These are phyloP conservation scores for Pipistrellus nathusii DNA, from an alignment of 2,797 vertebrate genomes.

Conservation along the genomic window DNA sequence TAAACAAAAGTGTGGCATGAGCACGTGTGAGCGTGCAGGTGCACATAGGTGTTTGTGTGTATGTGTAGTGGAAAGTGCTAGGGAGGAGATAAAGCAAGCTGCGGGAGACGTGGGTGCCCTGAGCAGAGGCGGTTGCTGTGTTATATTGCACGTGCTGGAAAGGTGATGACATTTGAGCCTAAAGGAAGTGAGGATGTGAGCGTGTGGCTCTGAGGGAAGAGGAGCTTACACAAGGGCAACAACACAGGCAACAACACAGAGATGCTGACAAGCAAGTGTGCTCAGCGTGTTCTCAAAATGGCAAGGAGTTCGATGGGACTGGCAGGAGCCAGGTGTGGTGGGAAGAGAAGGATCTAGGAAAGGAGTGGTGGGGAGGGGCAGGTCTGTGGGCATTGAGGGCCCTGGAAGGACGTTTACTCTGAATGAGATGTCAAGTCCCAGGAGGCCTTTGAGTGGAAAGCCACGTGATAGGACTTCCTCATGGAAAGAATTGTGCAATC, in stretches of 20 bases:
- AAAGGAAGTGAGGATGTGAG: neutral
- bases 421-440: neutral
- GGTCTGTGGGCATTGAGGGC: neutral
- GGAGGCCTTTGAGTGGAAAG: neutral
- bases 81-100: neutral
- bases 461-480: neutral
- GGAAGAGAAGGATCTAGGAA: neutral
- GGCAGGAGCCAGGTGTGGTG: neutral
- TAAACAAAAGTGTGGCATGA: neutral
- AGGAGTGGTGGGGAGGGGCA: neutral
- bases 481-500: neutral
- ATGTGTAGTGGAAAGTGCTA: neutral
- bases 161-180: neutral
- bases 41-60: neutral
- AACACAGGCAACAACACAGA: neutral
- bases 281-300: neutral
- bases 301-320: neutral
- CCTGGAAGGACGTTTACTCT: neutral
- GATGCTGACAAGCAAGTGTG: neutral
- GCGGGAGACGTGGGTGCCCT: fast-evolving
- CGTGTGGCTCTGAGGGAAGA: neutral
- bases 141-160: neutral
- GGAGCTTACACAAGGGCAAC: neutral
- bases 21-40: neutral
- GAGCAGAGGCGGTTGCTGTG: neutral